These are phyloP conservation scores for Clarias platycephalus DNA, from an alignment of 2,797 vertebrate species.

Conservation along the genomic window DNA sequence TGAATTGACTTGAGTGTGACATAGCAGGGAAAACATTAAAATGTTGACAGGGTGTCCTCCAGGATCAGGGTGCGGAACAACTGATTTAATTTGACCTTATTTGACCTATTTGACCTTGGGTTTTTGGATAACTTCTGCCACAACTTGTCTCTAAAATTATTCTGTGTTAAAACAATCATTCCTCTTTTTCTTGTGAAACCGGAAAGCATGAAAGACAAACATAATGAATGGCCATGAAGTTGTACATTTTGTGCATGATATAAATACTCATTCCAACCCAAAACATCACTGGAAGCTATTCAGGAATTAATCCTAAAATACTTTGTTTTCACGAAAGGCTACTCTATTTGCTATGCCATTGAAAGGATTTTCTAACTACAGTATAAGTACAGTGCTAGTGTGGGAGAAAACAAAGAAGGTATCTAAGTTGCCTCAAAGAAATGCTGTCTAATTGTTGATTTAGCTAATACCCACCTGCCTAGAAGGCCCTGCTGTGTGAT, in stretches of 20 bases:
- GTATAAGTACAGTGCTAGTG: neutral
- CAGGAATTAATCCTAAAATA: neutral
- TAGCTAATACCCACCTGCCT: constrained; percentile 18
- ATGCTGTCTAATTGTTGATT: constrained; percentile 3
- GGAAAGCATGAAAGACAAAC: constrained; percentile 16
- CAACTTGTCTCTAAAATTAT: neutral
- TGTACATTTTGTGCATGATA: neutral
- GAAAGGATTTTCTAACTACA: neutral
- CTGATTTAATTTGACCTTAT: too few species aligned
- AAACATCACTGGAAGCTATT: neutral
- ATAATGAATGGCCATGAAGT: constrained; percentile 23
- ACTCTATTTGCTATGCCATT: neutral
- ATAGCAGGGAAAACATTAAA: too few species aligned
- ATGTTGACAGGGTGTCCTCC: too few species aligned
- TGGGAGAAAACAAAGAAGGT: neutral
- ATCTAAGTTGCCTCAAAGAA: neutral
- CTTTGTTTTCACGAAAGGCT: neutral
- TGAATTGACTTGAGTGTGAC: too few species aligned
- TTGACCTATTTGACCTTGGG: constrained; percentile 1
- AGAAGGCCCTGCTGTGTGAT: constrained; percentile 52
- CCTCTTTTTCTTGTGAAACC: constrained; percentile 10
- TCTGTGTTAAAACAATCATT: neutral
- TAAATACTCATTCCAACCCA: neutral
- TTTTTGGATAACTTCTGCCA: constrained; percentile 3
- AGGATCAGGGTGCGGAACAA: too few species aligned